phyloP scores from a whole-genome alignment of 1,140 invertebrate genomes.

The Doryteuthis pealeii region DNA sequence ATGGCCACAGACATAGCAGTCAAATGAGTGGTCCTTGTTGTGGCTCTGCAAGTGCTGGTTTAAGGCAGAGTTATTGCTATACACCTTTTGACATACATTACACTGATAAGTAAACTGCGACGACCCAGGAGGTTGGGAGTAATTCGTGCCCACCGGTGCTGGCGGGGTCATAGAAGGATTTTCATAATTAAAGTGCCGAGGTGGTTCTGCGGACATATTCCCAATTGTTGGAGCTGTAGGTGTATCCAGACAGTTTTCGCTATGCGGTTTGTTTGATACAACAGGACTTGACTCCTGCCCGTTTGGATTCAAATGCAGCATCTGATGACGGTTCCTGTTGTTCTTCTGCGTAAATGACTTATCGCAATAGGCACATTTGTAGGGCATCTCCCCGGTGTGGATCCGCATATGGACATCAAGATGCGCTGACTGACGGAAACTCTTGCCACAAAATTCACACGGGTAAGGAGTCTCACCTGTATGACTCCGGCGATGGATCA shows the following conservation, averaged over 20 bases:
- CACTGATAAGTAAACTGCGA: background rate
- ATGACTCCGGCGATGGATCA: slow-evolving; percentile 33
- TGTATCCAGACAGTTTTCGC: background rate
- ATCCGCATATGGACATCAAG: slow-evolving; percentile 32
- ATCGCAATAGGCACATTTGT: slow-evolving; percentile 67
- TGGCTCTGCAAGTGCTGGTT: background rate
- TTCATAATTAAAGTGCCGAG: background rate
- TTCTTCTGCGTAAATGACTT: background rate
- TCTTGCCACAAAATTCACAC: slow-evolving; percentile 35
- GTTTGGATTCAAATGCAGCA: background rate
- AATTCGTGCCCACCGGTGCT: background rate
- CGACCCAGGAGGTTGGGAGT: background rate
- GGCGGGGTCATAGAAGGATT: background rate
- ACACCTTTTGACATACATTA: background rate
- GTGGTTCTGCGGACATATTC: background rate
- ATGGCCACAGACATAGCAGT: background rate
- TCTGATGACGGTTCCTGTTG: background rate
- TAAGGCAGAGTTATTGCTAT: background rate
- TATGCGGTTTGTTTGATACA: background rate
- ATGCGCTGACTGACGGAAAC: slow-evolving; percentile 53
- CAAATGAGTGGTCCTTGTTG: background rate
- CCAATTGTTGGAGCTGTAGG: background rate
- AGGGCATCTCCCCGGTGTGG: slow-evolving; percentile 56
- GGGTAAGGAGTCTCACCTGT: slow-evolving; percentile 32
- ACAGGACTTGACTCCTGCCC: background rate